phyloP scores from a whole-genome alignment of 2,113 vertebrate species.

The Chrysochloris asiatica region DNA sequence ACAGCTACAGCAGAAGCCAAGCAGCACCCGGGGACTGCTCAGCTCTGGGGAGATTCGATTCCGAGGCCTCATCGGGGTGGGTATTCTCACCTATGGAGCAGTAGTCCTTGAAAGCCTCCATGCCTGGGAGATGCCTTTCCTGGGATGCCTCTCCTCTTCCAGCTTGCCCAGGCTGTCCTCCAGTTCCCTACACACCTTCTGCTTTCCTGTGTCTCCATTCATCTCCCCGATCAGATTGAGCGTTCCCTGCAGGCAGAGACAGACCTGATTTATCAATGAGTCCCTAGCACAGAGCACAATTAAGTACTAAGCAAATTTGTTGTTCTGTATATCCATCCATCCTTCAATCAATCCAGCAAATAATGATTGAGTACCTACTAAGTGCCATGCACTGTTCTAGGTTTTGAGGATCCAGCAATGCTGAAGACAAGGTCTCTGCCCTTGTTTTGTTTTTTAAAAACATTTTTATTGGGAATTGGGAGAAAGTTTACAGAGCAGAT shows the following conservation, averaged over 20 bases:
- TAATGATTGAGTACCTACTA: neutral
- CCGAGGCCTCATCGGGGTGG: conserved; percentile 74
- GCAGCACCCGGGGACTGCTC: conserved; percentile 82
- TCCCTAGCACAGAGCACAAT: neutral
- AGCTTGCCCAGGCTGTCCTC: neutral
- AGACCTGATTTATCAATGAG: neutral
- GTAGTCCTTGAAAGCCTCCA: no score
- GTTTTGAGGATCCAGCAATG: neutral
- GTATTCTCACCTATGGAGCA: neutral
- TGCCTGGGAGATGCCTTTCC: neutral
- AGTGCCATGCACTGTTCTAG: neutral
- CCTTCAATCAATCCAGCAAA: neutral
- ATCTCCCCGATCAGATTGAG: neutral
- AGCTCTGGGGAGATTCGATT: conserved; percentile 82
- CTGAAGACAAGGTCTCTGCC: neutral
- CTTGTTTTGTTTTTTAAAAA: no score
- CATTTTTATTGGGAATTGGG: no score
- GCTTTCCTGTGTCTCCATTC: neutral
- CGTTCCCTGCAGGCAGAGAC: neutral
- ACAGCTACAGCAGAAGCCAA: conserved; percentile 73
- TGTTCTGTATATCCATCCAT: neutral
- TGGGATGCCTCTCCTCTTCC: neutral
- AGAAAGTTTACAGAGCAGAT: no score
- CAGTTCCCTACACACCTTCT: neutral
- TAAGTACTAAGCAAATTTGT: neutral